Evolutionary conservation across 2,888 invertebrate genomes (phyloP).

Genomic region (Mycalesis mineus): DNA sequence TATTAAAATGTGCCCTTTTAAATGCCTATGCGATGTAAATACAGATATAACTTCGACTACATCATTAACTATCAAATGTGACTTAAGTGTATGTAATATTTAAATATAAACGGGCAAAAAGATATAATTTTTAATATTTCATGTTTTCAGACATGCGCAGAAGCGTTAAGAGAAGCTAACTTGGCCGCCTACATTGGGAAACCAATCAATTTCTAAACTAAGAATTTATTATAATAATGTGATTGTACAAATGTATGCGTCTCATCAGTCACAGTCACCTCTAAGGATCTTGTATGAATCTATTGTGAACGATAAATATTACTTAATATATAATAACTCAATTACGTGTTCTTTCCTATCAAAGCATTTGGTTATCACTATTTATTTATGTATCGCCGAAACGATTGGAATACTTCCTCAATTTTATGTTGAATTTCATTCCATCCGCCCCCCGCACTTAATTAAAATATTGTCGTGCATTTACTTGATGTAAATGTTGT

Average conservation of each 20-base stretch:
- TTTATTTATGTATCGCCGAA: slow-evolving; percentile 4
- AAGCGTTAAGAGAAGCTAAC: slow-evolving; percentile 98
- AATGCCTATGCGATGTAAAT: too few species aligned
- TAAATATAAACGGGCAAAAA: too few species aligned
- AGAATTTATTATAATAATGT: slow-evolving; percentile 29
- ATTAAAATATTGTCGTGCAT: slow-evolving; percentile 43
- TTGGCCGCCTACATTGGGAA: slow-evolving; percentile 97
- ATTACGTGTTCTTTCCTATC: neutral
- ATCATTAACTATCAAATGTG: too few species aligned
- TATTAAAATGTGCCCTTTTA: too few species aligned
- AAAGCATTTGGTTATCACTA: neutral
- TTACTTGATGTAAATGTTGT: slow-evolving; percentile 51
- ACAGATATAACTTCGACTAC: too few species aligned
- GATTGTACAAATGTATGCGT: slow-evolving; percentile 38
- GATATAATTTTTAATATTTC: too few species aligned
- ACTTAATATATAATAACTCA: neutral
- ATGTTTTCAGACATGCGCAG: slow-evolving; percentile 90
- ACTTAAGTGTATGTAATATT: too few species aligned
- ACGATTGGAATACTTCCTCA: slow-evolving; percentile 4
- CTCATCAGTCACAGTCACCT: slow-evolving; percentile 37
- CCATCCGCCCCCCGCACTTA: slow-evolving; percentile 37
- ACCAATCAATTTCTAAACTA: slow-evolving; percentile 93
- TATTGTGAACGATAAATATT: slow-evolving; percentile 46
- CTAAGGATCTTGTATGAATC: slow-evolving; percentile 68
- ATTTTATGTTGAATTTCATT: slow-evolving; percentile 43